These are phyloP conservation scores for Melanotaenia trifasciata DNA, from an alignment of 2,797 vertebrate genomes.

Conservation along the genomic window DNA sequence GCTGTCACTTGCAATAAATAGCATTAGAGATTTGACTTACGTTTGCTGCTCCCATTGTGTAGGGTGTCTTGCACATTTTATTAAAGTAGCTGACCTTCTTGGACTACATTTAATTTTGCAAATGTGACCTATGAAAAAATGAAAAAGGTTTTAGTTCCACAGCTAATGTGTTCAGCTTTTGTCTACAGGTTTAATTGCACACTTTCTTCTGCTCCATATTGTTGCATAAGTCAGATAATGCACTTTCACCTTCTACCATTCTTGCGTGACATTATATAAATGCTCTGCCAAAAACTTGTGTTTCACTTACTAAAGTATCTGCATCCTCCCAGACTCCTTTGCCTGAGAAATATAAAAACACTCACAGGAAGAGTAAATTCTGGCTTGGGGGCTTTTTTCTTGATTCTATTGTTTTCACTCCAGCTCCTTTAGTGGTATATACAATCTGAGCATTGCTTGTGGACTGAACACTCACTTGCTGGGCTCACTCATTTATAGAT, in stretches of 20 bases:
- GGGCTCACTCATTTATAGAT: conserved; percentile 6
- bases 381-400: conserved; percentile 77
- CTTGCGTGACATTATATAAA: conserved; percentile 47
- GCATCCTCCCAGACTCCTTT: conserved; percentile 79
- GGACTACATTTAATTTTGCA: conserved; percentile 29
- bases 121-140: conserved; percentile 4
- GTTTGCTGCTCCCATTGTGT: conserved; percentile 37
- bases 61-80: conserved; percentile 20
- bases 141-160: not conserved
- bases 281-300: conserved; percentile 77
- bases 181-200: too few relatives aligned
- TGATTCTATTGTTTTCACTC: conserved; percentile 85
- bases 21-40: conserved; percentile 45
- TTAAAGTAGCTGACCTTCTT: conserved; percentile 20
- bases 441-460: conserved; percentile 21
- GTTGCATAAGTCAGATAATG: conserved; percentile 34
- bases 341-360: conserved; percentile 85
- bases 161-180: not conserved
- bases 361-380: conserved; percentile 89
- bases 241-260: conserved; percentile 16
- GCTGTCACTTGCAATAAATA: conserved; percentile 37
- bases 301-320: conserved; percentile 77
- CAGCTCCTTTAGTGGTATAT: conserved; percentile 35
- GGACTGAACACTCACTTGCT: conserved; percentile 26
- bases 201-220: not conserved